Evolutionary conservation across 2,797 vertebrate species (phyloP), one percentile per base, ranked within the genome.

Genomic region (Pelobates cultripes): DNA sequence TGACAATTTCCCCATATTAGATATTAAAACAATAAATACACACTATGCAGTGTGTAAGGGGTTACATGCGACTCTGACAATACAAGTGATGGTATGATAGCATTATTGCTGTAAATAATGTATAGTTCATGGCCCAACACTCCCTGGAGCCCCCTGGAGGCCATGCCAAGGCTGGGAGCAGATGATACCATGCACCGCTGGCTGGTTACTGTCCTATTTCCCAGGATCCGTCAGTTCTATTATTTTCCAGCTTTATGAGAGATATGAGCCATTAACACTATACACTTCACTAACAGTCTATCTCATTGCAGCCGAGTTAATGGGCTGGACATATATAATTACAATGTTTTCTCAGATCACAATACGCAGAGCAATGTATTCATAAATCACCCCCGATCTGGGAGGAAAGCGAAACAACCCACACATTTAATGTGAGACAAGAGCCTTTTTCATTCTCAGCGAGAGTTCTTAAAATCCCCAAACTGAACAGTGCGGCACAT

Each of bases 181-280:
- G 28, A 28, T 28, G 28, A 28, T 28, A 28, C 28, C 28, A 28
- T 28, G 28, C 28, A 28, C 28, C 28, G 28, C 28, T 28, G 28
- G 28, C 28, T 28, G 28, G 28, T 28, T 28, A 28, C 47, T n/a
- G 2, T 68, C 14, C 13, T 68, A 14, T 57, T 69, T 77, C 1
- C 47, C 15, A 4, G 14, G 15, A 69, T 69, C 14, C 69, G 66
- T 14, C 66, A 28, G 64, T 43, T 42, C 40, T 57, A 69, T 77
- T 70, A 77, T 55, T 69, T n/a, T 43, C 45, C 66, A 42, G 64
- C 75, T 77, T 77, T 69, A 77, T 77, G 75, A 78, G 68, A 61
- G 17, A 45, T 78, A 6, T 15, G 44, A 42, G 41, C 43, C 76
- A 70, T 78, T 78, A 78, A 70, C 51, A 70, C 42, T 12, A 13